A percentile compares a stretch with the other conserved stretches of the same genome.
phyloP scores from a whole-genome alignment of 1,140 invertebrate species.

The Rhizoglyphus robini region DNA sequence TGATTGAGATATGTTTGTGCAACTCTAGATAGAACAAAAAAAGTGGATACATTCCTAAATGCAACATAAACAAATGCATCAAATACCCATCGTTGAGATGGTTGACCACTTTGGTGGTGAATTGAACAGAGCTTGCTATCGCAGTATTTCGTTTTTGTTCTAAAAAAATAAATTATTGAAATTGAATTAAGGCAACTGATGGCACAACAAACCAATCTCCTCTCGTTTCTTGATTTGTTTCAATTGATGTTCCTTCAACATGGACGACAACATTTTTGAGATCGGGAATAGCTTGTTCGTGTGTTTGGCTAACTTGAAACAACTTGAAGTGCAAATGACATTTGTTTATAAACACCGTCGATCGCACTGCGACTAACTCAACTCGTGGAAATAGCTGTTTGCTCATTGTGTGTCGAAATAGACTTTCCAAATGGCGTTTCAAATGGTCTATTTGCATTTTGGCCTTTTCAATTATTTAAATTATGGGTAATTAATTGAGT shows the following conservation, averaged over 20 bases:
- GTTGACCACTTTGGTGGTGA: constrained; percentile 86
- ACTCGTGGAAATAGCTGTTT: no score
- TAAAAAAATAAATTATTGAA: constrained; percentile 41
- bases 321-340: not conserved
- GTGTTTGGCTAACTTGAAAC: no score
- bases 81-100: constrained; percentile 90
- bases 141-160: constrained; percentile 81
- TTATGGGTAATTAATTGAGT: no score
- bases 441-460: no score
- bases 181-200: not conserved
- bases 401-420: no score
- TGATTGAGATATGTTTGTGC: constrained; percentile 97
- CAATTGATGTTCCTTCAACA: constrained; percentile 72
- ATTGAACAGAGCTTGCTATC: constrained; percentile 69
- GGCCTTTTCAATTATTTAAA: no score
- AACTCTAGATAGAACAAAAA: constrained; percentile 44
- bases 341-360: not conserved
- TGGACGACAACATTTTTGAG: constrained; percentile 49
- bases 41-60: not conserved
- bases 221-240: constrained; percentile 62
- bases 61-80: constrained; percentile 10
- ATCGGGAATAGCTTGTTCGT: no score
- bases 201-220: constrained; percentile 30
- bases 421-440: no score
- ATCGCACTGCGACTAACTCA: no score